Percentiles rank a stretch among this genome's conserved stretches.
Conservation (phyloP, 2,888 invertebrate species). For the Ophion slaviceki region DNA sequence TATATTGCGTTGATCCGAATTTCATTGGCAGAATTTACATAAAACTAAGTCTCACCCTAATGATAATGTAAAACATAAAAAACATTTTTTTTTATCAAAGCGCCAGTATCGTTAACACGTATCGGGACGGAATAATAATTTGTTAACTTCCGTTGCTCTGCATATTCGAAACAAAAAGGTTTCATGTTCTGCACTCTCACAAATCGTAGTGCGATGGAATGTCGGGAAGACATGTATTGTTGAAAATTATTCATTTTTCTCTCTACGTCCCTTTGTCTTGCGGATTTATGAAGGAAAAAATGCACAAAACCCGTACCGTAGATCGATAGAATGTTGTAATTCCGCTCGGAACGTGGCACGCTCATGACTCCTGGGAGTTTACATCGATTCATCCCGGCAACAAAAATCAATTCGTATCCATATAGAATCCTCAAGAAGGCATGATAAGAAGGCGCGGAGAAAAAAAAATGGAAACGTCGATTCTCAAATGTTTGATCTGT, state of each 20-base stretch:
- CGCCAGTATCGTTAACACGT: constrained; percentile 1
- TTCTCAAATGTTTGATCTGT: constrained; percentile 62
- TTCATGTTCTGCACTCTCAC: constrained; percentile 6
- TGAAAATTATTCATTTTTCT: constrained; percentile 46
- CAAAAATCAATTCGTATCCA: constrained; percentile 29
- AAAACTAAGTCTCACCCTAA: background rate
- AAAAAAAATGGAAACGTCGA: constrained; percentile 40
- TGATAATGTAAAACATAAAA: background rate
- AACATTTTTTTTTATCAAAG: background rate
- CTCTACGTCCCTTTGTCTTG: constrained; percentile 33
- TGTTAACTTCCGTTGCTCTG: constrained; percentile 5
- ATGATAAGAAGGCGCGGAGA: constrained; percentile 46
- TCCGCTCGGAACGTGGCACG: constrained; percentile 6
- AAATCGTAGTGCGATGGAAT: constrained; percentile 21
- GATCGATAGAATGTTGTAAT: constrained; percentile 32
- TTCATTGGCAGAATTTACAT: background rate
- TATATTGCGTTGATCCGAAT: constrained; percentile 7
- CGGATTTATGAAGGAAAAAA: constrained; percentile 19
- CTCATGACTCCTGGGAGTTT: background rate
- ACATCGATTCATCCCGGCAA: constrained; percentile 1
- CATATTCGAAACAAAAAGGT: background rate
- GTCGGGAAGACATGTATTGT: constrained; percentile 14
- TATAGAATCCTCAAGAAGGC: constrained; percentile 34
- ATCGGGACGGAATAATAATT: constrained; percentile 13
- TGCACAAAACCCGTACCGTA: constrained; percentile 12